Evolutionary conservation across 1,140 invertebrate species (phyloP), one percentile per base, ranked within the genome.

Genomic region (Drosophila takahashii): DNA sequence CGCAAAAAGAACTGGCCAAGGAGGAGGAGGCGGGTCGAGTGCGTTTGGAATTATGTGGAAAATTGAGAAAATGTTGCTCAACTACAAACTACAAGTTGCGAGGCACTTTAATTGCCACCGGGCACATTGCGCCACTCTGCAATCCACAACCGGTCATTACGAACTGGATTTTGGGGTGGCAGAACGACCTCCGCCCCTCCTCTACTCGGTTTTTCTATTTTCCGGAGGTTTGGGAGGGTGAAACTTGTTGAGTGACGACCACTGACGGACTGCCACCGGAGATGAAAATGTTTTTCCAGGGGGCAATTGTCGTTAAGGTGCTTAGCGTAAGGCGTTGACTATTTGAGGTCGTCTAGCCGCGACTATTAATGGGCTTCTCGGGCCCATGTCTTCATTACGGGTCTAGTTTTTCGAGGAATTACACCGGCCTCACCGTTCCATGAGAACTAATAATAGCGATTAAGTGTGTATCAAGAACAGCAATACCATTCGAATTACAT

Each of bases 231-330:
- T 29, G 27, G 47, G 26, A 16, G 26, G 44, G 15, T 9, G 16
- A 44, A 65, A 80, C 83, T 87, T 87, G 83, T 85, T 87, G 81
- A 86, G 81, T 72, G 47, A 52, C 42, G 56, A 34, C 42, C 22
- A 18, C 36, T 77, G 64, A 77, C 50, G 73, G 36, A 77, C 72
- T 45, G 45, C 39, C 47, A 45, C 60, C 45, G 47, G 59, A 74
- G 64, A 56, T 71, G 67, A 69, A 48, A 69, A 56, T 27, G 65
- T 22, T 34, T 41, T 48, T 37, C 22, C 13, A 27, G 60, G 64
- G 70, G 72, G 51, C 72, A 76, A 75, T 77, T 77, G 75, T 87
- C 79, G 83, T 89, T 87, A 87, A 89, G 83, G 83, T 87, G 83
- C 83, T 87, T 87, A 81, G 73, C 51, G 54, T 42, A 50, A 77